Base-by-base conservation (phyloP, 2,888 invertebrate genomes). In the Erpobdella octoculata region DNA sequence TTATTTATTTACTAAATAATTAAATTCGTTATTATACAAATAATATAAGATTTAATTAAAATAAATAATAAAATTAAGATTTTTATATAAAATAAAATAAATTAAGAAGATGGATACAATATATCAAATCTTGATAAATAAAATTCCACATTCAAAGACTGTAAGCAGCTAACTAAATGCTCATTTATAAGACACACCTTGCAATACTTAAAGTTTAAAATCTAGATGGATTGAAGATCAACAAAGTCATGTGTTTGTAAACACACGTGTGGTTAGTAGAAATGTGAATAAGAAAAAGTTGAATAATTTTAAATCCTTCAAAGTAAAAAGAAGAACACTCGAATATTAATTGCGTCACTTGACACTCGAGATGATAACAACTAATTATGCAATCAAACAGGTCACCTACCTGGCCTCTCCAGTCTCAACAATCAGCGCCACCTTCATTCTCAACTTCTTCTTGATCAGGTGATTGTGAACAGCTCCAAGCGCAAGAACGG, bases 401-500 rank as follows among this genome's bases (percentile, higher is more conserved):
- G 21, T 8, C 15, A 15, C 59, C 1, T 25, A 87, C 77, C 86
- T 86, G 78, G 0, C 94, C 84, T 98, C 97, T 1, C 91, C 98
- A 0, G 95, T 93, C 85, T 98, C 98, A 71, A 97, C 87, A 71
- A 98, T 88, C 71, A 98, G 85, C 46, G 93, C 96, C 31, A 94
- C 91, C 83, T 94, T 95, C 93, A 96, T 95, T 69, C 98, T 88
- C 78, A 93, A 90, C 46, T 96, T 88, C 37, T 92, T 91, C n/a
- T 93, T 92, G 79, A 98, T 96, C 78, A 98, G 84, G 81, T 93
- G 89, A 81, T 98, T 97, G 84, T 98, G 97, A 1, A 93, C 90
- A 25, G 93, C 93, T 62, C 98, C 95, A 70, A 94, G 85, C 0
- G 92, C 91, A 73, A 96, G 84, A 73, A 95, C 85, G 31, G 90